Conservation (phyloP, 2,113 vertebrate genomes). For the Athene cunicularia region DNA sequence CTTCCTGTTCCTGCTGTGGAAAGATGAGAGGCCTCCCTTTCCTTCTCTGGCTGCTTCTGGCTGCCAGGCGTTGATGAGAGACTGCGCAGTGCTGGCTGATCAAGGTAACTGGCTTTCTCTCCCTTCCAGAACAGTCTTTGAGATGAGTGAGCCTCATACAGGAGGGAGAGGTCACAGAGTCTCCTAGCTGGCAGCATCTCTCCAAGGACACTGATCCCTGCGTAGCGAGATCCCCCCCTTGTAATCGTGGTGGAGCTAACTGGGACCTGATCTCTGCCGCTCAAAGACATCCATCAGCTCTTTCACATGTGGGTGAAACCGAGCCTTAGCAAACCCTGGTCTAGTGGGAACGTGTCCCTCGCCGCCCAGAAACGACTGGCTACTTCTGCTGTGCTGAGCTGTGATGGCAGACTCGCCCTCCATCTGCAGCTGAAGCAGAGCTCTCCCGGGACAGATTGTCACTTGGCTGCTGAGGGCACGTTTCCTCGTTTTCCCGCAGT, state of each 20-base stretch:
- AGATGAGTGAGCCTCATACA: background rate
- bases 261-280: background rate
- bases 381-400: background rate
- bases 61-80: slow-evolving; percentile 23
- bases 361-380: rapidly evolving
- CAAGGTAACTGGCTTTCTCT: slow-evolving; percentile 3
- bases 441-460: background rate
- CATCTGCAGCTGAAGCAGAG: background rate
- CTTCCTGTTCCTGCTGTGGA: slow-evolving; percentile 53
- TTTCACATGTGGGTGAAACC: rapidly evolving
- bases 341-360: background rate
- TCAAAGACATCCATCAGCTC: background rate
- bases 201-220: background rate
- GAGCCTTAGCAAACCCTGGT: background rate
- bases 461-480: background rate
- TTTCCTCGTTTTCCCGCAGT: background rate
- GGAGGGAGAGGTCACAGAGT: background rate
- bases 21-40: slow-evolving; percentile 51
- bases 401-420: background rate
- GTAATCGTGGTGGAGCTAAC: rapidly evolving
- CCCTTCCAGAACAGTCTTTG: slow-evolving; percentile 33
- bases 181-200: background rate
- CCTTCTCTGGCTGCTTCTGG: slow-evolving; percentile 10
- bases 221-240: background rate
- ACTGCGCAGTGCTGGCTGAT: slow-evolving; percentile 5